These are phyloP conservation scores for Drosophila borborema DNA, from an alignment of 2,888 invertebrate genomes.

Conservation along the genomic window DNA sequence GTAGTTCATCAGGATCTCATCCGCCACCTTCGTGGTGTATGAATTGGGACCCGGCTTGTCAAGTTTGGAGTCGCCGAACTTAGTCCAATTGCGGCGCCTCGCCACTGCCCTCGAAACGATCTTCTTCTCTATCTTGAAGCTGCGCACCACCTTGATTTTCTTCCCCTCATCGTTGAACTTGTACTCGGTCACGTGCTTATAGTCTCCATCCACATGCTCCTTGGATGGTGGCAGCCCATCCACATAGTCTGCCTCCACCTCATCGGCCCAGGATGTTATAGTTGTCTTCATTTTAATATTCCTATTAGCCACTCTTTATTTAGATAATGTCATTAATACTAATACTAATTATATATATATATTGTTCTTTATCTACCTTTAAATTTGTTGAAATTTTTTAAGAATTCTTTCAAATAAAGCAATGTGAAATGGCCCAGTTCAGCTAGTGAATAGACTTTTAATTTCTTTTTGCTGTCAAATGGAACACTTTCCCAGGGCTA, in stretches of 20 bases:
- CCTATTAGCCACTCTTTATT: no score
- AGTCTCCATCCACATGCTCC: slow-evolving; percentile 93
- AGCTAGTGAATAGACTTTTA: neutral
- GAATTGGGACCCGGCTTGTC: slow-evolving; percentile 99
- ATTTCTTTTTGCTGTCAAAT: neutral
- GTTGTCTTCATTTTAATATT: slow-evolving; percentile 87
- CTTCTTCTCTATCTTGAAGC: slow-evolving; percentile 96
- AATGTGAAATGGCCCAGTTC: neutral
- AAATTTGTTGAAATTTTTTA: slow-evolving; percentile 2
- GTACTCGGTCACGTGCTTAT: slow-evolving; percentile 96
- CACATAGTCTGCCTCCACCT: slow-evolving; percentile 94
- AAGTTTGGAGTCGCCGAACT: slow-evolving; percentile 95
- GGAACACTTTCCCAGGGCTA: neutral
- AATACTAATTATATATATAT: no score
- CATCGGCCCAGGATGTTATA: slow-evolving; percentile 97
- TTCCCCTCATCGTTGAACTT: slow-evolving; percentile 96
- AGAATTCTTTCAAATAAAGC: neutral
- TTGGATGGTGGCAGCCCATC: slow-evolving; percentile 90
- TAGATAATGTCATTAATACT: no score
- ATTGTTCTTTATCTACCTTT: neutral
- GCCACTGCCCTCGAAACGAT: slow-evolving; percentile 96
- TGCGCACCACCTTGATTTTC: slow-evolving; percentile 93
- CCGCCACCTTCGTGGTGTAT: slow-evolving; percentile 97
- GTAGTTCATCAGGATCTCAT: slow-evolving; percentile 98
- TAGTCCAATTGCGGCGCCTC: slow-evolving; percentile 95